Evolutionary conservation across 2,797 vertebrate genomes (phyloP), one percentile per base, ranked within the genome.

Genomic region (Babyrousa celebensis): DNA sequence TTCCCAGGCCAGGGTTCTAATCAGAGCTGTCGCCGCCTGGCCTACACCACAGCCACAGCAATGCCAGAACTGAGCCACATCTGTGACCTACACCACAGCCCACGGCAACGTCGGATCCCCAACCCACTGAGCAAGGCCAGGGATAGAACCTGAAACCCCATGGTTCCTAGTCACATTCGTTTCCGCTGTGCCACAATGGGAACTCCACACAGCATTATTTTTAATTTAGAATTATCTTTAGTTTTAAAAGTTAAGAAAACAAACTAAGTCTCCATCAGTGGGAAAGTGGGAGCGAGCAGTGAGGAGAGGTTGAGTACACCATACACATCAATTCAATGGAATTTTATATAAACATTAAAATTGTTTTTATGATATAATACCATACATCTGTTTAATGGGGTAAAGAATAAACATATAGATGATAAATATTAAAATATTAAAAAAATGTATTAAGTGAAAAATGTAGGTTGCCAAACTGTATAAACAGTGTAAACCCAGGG

Each of bases 371-470:
- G 27, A 78, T 85, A 74, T n/a, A 63, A 65, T 60, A 74, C 15
- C 72, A 79, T 79, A 23, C 27, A 89, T 16, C n/a, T 96, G 12
- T 86, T 95, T 85, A 95, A 94, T 58, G 54, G 71, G 10, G 17
- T 60, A 87, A 91, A 74, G 18, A 71, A 78, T 77, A 96, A 74
- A 83, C 25, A 79, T 56, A 4, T 36, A 88, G 25, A 80, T 32
- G 43, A 63, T 65, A 65, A 43, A 63, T 23, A 56, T n/a, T 29
- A 90, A 75, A 58, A 54, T 83, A 65, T 70, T 27, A 15, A 15
- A 17, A 95, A 85, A 94, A 78, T 85, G 14, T 80, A 86, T 84
- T 77, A 88, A 93, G 43, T 91, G 63, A 74, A 89, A 93, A 92
- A 86, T 23, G 10, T n/a, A 96, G 23, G 16, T n/a, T 89, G 11